Evolutionary conservation across 2,113 vertebrate genomes (phyloP), one percentile per base, ranked within the genome.

Genomic region (Sylvicapra grimmia): DNA sequence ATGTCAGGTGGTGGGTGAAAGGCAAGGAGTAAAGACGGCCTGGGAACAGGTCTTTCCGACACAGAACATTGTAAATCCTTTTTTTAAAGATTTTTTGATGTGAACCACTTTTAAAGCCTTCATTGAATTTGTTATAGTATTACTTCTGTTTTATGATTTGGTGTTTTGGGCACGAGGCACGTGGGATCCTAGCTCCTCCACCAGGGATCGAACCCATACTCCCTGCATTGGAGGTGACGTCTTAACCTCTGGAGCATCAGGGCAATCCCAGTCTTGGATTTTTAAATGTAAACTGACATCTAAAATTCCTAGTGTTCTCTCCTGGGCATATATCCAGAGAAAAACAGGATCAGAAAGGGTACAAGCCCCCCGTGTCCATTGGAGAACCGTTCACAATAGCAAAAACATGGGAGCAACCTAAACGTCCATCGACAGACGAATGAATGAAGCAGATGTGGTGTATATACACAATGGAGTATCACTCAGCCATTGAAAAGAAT

Each of bases 401-500:
- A 23, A 44, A 75, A 7, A 13, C 36, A 8, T 0, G 1, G 72
- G 27, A 44, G 72, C 72, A 77, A 27, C 36, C 11, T 7, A 44
- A 25, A 77, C 1, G 72, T 44, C 36, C 72, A 77, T 44, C 0
- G 6, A 25, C 36, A 77, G 72, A 77, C 0, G 3, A 1, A 14
- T 3, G 23, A 13, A 77, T 27, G 4, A 14, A 77, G 36, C 21
- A 21, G n/a, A 11, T 6, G 65, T 36, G n/a, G 65, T 11, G n/a
- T 23, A 12, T 3, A 12, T 1, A 6, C 0, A 40, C 68, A 5
- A 11, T 0, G 0, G n/a, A 44, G 2, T 7, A 6, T 27, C 27
- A 14, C 36, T 27, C 19, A 44, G 68, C n/a, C 1, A 0, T 14
- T 44, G 14, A 40, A 44, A 75, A 75, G 72, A 40, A 27, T 14